Evolutionary conservation across 2,888 invertebrate genomes (phyloP), one percentile per base, ranked within the genome.

Genomic region (Hipparchia semele): DNA sequence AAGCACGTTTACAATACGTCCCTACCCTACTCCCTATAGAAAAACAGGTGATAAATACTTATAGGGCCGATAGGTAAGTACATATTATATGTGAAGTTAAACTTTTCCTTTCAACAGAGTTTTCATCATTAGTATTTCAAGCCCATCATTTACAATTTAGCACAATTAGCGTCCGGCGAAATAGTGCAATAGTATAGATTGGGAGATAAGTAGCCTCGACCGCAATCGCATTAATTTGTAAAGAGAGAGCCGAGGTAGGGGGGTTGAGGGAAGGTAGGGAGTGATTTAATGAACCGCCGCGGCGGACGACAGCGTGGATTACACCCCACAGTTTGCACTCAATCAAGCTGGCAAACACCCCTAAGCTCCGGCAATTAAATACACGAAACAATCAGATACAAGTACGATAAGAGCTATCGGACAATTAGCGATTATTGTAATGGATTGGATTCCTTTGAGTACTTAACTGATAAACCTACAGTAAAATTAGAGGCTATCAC

Each of bases 271-370:
- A 80, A 78, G 73, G 81, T 79, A 78, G 76, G 84, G 90, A 89
- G 90, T 87, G 91, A 90, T 88, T 92, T 92, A 93, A 93, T 92
- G 92, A 92, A 90, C 90, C 90, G 87, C 87, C 87, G 91, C 88
- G 91, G 91, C 85, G 88, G 88, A 86, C 87, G 91, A 91, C 91
- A 87, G 86, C 89, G 87, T 86, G 92, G 92, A 91, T 91, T 92
- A 91, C 92, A 88, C 92, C 90, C 91, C 89, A 86, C 89, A 90
- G 90, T 90, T 92, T 90, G 91, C 92, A 92, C 92, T 92, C 92
- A 92, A 93, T 93, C 92, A 92, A 88, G 87, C 91, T 88, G 88
- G 90, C 93, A 91, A 93, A 92, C 92, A 93, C 87, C 89, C 86
- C 90, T 90, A 89, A 91, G 88, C 90, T 86, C 83, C 84, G 84